These are phyloP conservation scores for Acanthisitta chloris DNA, from an alignment of 2,113 vertebrate species.

Conservation along the genomic window DNA sequence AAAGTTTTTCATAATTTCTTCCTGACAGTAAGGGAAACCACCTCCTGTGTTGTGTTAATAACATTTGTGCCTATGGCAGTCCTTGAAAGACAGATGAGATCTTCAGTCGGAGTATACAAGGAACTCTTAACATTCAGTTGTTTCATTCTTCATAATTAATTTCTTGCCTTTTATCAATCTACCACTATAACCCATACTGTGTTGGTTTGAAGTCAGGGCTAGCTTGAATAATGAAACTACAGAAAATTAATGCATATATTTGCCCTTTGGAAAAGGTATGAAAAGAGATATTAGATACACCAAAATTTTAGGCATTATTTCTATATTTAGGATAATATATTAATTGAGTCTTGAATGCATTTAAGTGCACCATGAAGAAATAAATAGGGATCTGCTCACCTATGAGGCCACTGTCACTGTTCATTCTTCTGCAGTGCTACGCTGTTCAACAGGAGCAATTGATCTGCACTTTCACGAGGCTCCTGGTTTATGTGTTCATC, in stretches of 20 bases:
- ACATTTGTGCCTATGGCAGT: neutral
- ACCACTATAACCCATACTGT: neutral
- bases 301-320: neutral
- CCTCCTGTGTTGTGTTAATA: neutral
- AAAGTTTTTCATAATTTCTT: neutral
- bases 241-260: neutral
- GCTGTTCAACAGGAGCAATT: neutral
- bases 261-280: neutral
- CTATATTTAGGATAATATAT: neutral
- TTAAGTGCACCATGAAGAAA: neutral
- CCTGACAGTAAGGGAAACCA: neutral
- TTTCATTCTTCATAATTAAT: neutral
- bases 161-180: neutral
- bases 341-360: neutral
- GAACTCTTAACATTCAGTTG: neutral
- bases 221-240: neutral
- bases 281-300: neutral
- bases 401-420: neutral
- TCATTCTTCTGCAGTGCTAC: neutral
- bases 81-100: neutral
- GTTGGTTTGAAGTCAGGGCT: neutral
- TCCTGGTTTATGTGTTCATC: neutral
- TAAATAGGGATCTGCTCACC: neutral
- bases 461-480: neutral
- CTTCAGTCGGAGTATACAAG: neutral